Base-by-base conservation (phyloP, 2,797 vertebrate species). In the Dryobates pubescens region DNA sequence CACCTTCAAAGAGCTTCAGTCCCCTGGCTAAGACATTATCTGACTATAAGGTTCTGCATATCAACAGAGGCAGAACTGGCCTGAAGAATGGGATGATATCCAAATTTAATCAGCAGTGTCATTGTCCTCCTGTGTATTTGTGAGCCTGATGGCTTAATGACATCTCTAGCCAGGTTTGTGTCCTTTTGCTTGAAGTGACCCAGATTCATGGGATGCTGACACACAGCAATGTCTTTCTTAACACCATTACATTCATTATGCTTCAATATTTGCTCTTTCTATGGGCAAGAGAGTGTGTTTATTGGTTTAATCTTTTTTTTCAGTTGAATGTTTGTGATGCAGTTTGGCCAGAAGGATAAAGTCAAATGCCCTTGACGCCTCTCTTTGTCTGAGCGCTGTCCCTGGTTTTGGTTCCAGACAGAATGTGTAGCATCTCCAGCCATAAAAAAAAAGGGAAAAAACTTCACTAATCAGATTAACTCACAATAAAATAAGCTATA, bases 381-480 rank as follows among this genome's bases (percentile, higher is more conserved):
- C 41, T 64, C 16, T 13, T 81, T 93, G n/a, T 27, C 23, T 1
- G 0, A 69, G 6, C 30, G 15, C 26, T 32, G 7, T 57, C 18
- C 5, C 8, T 81, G 5, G 7, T 7, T 85, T 14, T 67, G 53
- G 11, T 53, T 30, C 34, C 62, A 68, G 26, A 36, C 7, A 56
- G 10, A 23, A 59, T 4, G 34, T 1, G 1, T 47, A 53, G n/a
- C 1, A 4, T 4, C 4, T 8, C 18, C 27, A 74, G 11, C 3
- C 7, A 10, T 13, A 9, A 23, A 61, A 43, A 87, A 69, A 11
- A 38, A 85, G 64, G 7, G 12, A 38, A 70, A 57, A 62, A 67
- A 11, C 11, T 67, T 65, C n/a, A 16, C 7, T 49, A 27, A 69
- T 59, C 19, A 49, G 9, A 65, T 70, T 45, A 51, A 7, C 6